Evolutionary conservation across 2,797 vertebrate genomes (phyloP).

Genomic region (Gambelia wislizenii): DNA sequence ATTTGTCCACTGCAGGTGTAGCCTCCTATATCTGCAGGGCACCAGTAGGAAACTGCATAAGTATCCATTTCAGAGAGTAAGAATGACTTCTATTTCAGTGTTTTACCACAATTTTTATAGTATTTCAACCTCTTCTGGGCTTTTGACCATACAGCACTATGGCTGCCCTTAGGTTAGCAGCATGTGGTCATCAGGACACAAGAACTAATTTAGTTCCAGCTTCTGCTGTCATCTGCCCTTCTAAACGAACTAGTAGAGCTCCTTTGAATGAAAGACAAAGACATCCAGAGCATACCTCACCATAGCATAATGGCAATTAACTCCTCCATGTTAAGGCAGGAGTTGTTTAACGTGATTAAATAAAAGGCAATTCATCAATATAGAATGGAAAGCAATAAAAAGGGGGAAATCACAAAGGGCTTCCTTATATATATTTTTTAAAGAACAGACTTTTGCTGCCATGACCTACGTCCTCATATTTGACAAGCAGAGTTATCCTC

Average conservation of each 20-base stretch:
- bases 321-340: conserved; percentile 35
- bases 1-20: no score
- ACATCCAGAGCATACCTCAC: conserved; percentile 24
- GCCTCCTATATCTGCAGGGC: not conserved
- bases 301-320: conserved; percentile 43
- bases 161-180: not conserved
- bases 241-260: not conserved
- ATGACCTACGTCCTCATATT: conserved; percentile 43
- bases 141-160: not conserved
- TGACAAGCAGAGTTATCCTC: conserved; percentile 17
- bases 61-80: not conserved
- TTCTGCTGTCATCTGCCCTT: not conserved
- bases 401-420: conserved; percentile 1
- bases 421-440: not conserved
- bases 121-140: not conserved
- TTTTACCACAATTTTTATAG: not conserved
- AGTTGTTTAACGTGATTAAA: conserved; percentile 60
- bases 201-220: not conserved
- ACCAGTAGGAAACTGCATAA: not conserved
- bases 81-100: not conserved
- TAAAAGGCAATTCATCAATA: conserved; percentile 38
- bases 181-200: not conserved
- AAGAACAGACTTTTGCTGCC: conserved; percentile 30
- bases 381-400: conserved; percentile 42
- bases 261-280: conserved; percentile 1